Evolutionary conservation across 2,113 vertebrate genomes (phyloP).

Genomic region (Saguinus midas): DNA sequence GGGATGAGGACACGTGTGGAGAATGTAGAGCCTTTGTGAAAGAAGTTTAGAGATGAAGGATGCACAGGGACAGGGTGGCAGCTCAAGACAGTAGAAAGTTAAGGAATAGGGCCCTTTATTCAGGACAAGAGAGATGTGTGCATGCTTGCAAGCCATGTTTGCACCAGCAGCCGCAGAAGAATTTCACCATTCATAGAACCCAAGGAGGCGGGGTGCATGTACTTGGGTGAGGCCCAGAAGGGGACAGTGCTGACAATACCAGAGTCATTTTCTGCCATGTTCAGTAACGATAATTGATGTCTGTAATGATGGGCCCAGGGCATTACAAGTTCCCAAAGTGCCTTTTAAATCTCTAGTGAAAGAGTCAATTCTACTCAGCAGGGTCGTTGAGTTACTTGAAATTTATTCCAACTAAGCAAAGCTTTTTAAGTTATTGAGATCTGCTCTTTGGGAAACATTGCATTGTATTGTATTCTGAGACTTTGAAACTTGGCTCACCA

Average conservation of each 20-base stretch:
- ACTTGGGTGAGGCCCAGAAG: not conserved
- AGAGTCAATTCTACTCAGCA: constrained; percentile 38
- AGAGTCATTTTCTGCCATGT: not conserved
- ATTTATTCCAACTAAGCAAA: constrained; percentile 3
- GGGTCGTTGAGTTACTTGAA: not conserved
- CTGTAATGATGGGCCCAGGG: not conserved
- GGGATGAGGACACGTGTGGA: not conserved
- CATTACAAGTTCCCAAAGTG: not conserved
- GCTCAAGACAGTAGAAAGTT: not conserved
- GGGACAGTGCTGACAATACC: not conserved
- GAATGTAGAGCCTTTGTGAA: not conserved
- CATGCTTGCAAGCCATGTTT: not conserved
- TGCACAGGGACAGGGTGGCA: not conserved
- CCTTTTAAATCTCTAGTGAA: constrained; percentile 54
- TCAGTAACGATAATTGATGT: not conserved
- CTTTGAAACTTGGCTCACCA: not conserved
- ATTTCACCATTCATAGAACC: not conserved
- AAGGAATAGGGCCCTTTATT: not conserved
- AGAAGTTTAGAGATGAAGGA: not conserved
- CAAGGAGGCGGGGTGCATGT: not conserved
- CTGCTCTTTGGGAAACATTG: constrained; percentile 19
- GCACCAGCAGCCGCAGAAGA: not conserved
- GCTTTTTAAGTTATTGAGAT: constrained; percentile 9
- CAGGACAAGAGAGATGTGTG: not conserved
- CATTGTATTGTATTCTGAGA: not conserved